These are phyloP conservation scores for Dexiosoma caninum DNA, from an alignment of 2,888 invertebrate species.

Conservation along the genomic window DNA sequence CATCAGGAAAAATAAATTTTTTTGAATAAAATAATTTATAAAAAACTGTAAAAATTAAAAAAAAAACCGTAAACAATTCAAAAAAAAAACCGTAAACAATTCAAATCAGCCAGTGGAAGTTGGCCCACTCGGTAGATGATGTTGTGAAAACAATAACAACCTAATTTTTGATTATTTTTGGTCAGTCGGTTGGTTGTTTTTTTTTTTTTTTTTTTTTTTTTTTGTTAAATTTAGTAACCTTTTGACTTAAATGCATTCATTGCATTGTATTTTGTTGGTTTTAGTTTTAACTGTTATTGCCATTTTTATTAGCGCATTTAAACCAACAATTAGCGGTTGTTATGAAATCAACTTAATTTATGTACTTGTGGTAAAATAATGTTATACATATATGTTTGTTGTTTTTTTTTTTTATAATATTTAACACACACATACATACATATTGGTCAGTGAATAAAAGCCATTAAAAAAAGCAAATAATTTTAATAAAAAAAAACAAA, in stretches of 20 bases:
- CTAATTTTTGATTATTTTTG: slow-evolving; percentile 18
- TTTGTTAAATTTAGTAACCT: slow-evolving; percentile 50
- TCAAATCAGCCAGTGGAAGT: too few relatives aligned
- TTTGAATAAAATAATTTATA: too few relatives aligned
- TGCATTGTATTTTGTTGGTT: slow-evolving; percentile 48
- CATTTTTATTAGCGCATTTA: slow-evolving; percentile 62
- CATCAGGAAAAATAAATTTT: too few relatives aligned
- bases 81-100: too few relatives aligned
- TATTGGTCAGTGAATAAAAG: too few relatives aligned
- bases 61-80: too few relatives aligned
- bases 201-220: neutral
- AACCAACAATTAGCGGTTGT: slow-evolving; percentile 63
- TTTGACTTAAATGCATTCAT: slow-evolving; percentile 47
- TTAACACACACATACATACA: neutral
- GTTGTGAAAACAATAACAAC: too few relatives aligned
- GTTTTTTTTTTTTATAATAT: neutral
- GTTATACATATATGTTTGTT: neutral
- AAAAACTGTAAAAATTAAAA: too few relatives aligned
- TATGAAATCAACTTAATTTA: slow-evolving; percentile 62
- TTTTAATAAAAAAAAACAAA: neutral
- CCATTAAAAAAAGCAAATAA: too few relatives aligned
- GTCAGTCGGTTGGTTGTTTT: slow-evolving; percentile 30
- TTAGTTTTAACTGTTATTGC: slow-evolving; percentile 58
- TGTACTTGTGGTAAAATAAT: slow-evolving; percentile 54
- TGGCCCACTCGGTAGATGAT: too few relatives aligned